Evolutionary conservation across 2,797 vertebrate genomes (phyloP).

Genomic region (Cuculus canorus): DNA sequence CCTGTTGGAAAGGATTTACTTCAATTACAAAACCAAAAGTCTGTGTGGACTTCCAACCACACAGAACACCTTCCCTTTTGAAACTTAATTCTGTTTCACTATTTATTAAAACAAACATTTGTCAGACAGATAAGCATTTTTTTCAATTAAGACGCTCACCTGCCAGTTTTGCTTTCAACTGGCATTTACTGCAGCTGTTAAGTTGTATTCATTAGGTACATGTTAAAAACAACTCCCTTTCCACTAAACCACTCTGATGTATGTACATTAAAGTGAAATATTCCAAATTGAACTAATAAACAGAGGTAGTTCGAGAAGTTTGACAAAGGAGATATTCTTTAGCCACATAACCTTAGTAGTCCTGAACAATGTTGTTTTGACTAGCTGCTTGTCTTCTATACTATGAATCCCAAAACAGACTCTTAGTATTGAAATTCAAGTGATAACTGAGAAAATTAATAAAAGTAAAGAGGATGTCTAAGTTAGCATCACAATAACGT

Average conservation of each 20-base stretch:
- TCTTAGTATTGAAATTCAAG: background rate
- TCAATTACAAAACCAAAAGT: background rate
- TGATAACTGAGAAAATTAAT: background rate
- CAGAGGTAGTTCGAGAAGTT: background rate
- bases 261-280: background rate
- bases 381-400: background rate
- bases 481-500: background rate
- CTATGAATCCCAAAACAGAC: background rate
- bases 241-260: background rate
- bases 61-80: background rate
- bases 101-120: background rate
- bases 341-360: background rate
- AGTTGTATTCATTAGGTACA: background rate
- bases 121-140: background rate
- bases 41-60: background rate
- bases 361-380: background rate
- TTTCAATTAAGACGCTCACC: background rate
- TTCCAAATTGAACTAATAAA: background rate
- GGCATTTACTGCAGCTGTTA: background rate
- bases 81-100: background rate
- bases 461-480: background rate
- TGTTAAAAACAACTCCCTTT: background rate
- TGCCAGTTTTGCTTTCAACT: background rate
- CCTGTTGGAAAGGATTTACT: background rate
- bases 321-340: background rate